Evolutionary conservation across 2,113 vertebrate genomes (phyloP), one percentile per base, ranked within the genome.

Genomic region (Halichoerus grypus): DNA sequence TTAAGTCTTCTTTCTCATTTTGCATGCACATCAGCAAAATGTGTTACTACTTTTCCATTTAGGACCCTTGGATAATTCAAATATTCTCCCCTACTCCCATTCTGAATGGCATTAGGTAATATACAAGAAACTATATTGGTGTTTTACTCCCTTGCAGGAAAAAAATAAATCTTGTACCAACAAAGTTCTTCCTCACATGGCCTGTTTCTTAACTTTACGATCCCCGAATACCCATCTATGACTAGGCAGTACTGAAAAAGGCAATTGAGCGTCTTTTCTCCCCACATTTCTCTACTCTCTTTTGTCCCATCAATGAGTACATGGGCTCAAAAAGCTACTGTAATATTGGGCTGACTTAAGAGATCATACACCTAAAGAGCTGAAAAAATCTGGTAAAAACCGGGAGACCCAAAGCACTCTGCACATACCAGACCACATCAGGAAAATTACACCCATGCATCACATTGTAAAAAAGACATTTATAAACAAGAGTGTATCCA

Each of bases 51-150:
- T 72, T 83, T 74, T 31, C 4, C 36, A 89, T 28, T 74, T 88
- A 84, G 67, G 59, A 79, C 46, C 5, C 14, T 72, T 72, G 46
- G 31, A 53, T 57, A 89, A 95, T 57, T 85, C 28, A 89, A 84
- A 79, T 36, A 65, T 33, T 63, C 33, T 74, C 49, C 14, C n/a
- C 33, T 5, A 12, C 1, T 16, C 18, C 28, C 61, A 95, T 72
- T 90, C 24, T 94, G 69, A 94, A 86, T 61, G 18, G 28, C 51
- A 94, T 72, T 79, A 76, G 92, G 10, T 46, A 91, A 94, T 46
- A 42, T 22, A 10, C 65, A 93, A 77, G 57, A 89, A 83, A 59
- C 84, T 63, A 69, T 10, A 72, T 14, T 31, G 15, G 4, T 76
- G 28, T 42, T 81, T 92, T 71, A 51, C 9, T 26, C 57, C 14